These are phyloP conservation scores for Lamproptera curius DNA, from an alignment of 2,888 invertebrate species.

Conservation along the genomic window DNA sequence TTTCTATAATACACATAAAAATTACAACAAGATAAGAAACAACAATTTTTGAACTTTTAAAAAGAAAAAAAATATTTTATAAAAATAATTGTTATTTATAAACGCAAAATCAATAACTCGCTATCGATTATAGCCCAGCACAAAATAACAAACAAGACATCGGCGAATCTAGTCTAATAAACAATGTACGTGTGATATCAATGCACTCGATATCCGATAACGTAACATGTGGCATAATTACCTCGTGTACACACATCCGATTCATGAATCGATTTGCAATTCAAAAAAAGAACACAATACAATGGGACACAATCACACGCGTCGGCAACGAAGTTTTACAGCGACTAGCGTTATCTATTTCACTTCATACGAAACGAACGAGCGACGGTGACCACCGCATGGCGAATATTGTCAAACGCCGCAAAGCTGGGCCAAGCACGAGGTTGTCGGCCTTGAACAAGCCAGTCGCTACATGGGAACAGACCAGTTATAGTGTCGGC, in stretches of 20 bases:
- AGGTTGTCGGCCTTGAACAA: constrained; percentile 57
- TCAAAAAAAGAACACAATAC: not conserved
- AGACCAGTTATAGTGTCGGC: constrained; percentile 41
- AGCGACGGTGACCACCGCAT: constrained; percentile 46
- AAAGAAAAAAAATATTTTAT: too few species aligned
- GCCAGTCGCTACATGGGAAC: constrained; percentile 34
- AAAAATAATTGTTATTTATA: too few species aligned
- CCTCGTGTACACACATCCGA: constrained; percentile 15
- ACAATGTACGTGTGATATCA: too few species aligned
- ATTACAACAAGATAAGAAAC: too few species aligned
- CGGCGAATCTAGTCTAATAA: too few species aligned
- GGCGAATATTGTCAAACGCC: constrained; percentile 61
- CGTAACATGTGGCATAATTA: constrained; percentile 6
- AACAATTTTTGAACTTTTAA: too few species aligned
- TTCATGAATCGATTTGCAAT: constrained; percentile 3
- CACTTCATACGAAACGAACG: constrained; percentile 20
- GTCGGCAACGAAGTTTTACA: not conserved
- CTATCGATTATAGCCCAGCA: too few species aligned
- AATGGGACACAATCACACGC: constrained; percentile 11
- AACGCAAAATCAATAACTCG: too few species aligned
- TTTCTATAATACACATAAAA: too few species aligned
- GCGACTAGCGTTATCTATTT: constrained; percentile 3
- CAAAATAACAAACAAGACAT: too few species aligned
- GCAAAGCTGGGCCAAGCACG: constrained; percentile 35
- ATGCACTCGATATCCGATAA: too few species aligned